Evolutionary conservation across 2,888 invertebrate species (phyloP).

Genomic region (Sesamia inferens): DNA sequence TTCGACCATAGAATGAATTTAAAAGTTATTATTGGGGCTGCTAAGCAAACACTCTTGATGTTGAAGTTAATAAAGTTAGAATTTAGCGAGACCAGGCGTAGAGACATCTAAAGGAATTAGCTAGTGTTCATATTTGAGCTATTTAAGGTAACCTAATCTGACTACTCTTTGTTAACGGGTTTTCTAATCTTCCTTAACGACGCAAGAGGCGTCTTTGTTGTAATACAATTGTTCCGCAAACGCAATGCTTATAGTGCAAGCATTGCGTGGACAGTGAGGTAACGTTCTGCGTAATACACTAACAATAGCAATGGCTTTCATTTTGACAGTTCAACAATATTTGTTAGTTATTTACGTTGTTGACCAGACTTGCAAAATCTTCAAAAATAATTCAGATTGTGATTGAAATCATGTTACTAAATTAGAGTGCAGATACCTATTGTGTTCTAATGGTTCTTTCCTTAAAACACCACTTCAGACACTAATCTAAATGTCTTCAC

Average conservation of each 20-base stretch:
- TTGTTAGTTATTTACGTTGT: too few relatives aligned
- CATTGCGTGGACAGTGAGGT: neutral
- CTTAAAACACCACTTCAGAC: too few relatives aligned
- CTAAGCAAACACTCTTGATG: neutral
- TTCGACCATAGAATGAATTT: neutral
- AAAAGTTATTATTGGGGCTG: neutral
- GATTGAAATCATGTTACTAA: too few relatives aligned
- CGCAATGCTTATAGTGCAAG: too few relatives aligned
- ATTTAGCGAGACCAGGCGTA: neutral
- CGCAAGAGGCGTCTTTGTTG: neutral
- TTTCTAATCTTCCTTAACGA: conserved; percentile 10
- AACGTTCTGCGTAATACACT: too few relatives aligned
- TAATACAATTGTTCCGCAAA: neutral
- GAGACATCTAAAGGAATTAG: neutral
- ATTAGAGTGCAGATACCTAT: too few relatives aligned
- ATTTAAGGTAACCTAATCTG: neutral
- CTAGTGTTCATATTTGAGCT: neutral
- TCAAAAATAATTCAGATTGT: too few relatives aligned
- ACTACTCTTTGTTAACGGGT: neutral
- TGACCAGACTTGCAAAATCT: too few relatives aligned
- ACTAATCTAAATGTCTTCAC: too few relatives aligned
- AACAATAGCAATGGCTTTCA: too few relatives aligned
- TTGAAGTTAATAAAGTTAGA: neutral
- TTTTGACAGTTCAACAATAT: too few relatives aligned
- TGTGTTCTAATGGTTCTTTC: too few relatives aligned